Percentiles rank a stretch among this genome's conserved stretches.
Evolutionary conservation across 2,888 invertebrate species (phyloP).

Genomic region (Notodonta dromedarius): DNA sequence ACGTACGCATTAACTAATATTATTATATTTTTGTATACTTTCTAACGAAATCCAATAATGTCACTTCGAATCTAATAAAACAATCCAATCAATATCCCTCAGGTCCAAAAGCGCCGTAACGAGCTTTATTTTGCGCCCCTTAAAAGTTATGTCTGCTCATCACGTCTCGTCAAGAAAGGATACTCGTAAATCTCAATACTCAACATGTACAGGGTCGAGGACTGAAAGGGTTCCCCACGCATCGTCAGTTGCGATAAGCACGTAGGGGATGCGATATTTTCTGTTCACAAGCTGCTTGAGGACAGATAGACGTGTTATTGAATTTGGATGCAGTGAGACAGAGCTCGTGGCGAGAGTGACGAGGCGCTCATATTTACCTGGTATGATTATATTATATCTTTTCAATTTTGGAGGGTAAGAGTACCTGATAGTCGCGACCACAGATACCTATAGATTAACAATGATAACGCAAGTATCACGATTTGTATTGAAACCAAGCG

Average conservation of each 20-base stretch:
- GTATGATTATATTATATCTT: background rate
- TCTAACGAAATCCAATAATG: background rate
- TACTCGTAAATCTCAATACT: slow-evolving; percentile 71
- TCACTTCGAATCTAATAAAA: background rate
- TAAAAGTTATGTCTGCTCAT: slow-evolving; percentile 26
- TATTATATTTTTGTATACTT: too few species aligned
- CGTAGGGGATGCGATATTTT: slow-evolving; percentile 62
- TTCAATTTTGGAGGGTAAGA: too few species aligned
- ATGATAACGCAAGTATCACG: too few species aligned
- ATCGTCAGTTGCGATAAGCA: slow-evolving; percentile 66
- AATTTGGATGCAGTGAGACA: slow-evolving; percentile 48
- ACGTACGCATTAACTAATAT: too few species aligned
- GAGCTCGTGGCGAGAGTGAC: background rate
- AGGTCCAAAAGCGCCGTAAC: background rate
- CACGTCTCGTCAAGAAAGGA: slow-evolving; percentile 51
- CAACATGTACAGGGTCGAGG: slow-evolving; percentile 64
- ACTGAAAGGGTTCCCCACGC: slow-evolving; percentile 65
- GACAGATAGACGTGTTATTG: slow-evolving; percentile 58
- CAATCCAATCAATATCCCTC: background rate
- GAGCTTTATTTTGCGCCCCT: slow-evolving; percentile 14
- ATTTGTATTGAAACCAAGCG: too few species aligned
- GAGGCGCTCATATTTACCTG: background rate
- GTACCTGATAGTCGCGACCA: too few species aligned
- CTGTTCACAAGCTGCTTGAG: slow-evolving; percentile 50
- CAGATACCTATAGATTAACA: too few species aligned